Conservation (phyloP, 2,888 invertebrate genomes). For the Hirtodrosophila duncani region DNA sequence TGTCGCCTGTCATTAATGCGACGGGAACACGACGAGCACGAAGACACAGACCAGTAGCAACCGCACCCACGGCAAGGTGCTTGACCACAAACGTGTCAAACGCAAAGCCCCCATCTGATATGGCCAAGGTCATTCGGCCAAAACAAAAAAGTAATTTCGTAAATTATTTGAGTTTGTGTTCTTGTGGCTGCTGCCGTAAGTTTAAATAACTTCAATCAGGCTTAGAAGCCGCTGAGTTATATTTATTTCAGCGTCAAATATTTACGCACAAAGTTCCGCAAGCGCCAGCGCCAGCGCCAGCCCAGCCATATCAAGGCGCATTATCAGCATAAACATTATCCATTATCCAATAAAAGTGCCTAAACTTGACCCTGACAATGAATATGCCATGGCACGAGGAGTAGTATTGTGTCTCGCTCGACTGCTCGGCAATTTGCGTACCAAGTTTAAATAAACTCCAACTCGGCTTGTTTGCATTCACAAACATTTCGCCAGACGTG, state of each 20-base stretch:
- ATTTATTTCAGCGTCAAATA: slow-evolving; percentile 35
- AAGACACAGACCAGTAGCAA: no score
- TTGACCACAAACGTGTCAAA: slow-evolving; percentile 65
- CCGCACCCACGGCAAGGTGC: slow-evolving; percentile 47
- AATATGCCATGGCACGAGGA: no score
- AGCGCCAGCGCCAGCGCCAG: no score
- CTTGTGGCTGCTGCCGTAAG: slow-evolving; percentile 60
- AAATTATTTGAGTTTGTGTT: slow-evolving; percentile 69
- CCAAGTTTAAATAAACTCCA: slow-evolving; percentile 35
- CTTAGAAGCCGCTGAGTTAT: slow-evolving; percentile 44
- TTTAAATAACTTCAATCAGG: slow-evolving; percentile 67
- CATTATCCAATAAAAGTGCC: slow-evolving; percentile 32
- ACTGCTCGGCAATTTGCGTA: slow-evolving; percentile 13
- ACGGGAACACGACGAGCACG: slow-evolving; percentile 46
- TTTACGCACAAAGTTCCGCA: slow-evolving; percentile 48
- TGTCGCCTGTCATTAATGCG: slow-evolving; percentile 58
- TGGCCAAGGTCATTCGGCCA: slow-evolving; percentile 43
- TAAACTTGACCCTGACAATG: slow-evolving; percentile 58
- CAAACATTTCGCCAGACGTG: slow-evolving; percentile 48
- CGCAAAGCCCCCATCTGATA: slow-evolving; percentile 14
- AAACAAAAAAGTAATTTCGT: slow-evolving; percentile 62
- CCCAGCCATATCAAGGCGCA: slow-evolving; percentile 35
- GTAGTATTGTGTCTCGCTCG: slow-evolving; percentile 24
- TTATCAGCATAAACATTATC: slow-evolving; percentile 42
- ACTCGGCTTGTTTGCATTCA: slow-evolving; percentile 43